Evolutionary conservation across 2,113 vertebrate genomes (phyloP).

Genomic region (Planiliza haematocheilus): DNA sequence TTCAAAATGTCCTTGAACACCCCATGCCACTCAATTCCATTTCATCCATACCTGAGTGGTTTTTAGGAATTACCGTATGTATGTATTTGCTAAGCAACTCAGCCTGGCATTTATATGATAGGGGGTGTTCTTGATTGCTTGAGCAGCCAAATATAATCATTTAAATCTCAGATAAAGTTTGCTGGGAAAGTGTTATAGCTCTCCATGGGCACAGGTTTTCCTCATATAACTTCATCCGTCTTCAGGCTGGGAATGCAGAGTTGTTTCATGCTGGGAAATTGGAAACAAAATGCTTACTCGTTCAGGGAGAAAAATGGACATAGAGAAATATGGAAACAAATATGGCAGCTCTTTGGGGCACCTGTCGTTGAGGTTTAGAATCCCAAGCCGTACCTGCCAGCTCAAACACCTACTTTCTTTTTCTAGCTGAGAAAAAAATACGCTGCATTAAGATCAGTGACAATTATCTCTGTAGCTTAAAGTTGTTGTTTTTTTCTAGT

Average conservation of each 20-base stretch:
- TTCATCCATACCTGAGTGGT: constrained; percentile 26
- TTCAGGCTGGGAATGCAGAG: constrained; percentile 34
- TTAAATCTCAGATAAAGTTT: constrained; percentile 43
- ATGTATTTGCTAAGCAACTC: constrained; percentile 39
- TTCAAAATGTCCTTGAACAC: constrained; percentile 18
- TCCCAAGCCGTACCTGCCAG: neutral
- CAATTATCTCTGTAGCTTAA: constrained; percentile 1
- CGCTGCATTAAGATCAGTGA: neutral
- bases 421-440: neutral
- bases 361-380: constrained; percentile 13
- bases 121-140: constrained; percentile 45
- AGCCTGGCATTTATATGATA: constrained; percentile 26
- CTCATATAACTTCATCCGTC: constrained; percentile 30
- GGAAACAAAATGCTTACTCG: constrained; percentile 35
- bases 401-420: neutral
- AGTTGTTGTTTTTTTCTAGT: neutral
- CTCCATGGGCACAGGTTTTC: constrained; percentile 20
- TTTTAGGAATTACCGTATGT: constrained; percentile 26
- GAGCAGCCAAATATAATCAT: constrained; percentile 35
- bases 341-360: neutral
- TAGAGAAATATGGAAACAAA: constrained; percentile 2
- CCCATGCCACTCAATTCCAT: constrained; percentile 9
- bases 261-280: constrained; percentile 37
- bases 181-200: constrained; percentile 34
- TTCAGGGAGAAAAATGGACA: constrained; percentile 27